These are phyloP conservation scores for Drosophila erecta DNA, from an alignment of 1,140 invertebrate species.

Conservation along the genomic window DNA sequence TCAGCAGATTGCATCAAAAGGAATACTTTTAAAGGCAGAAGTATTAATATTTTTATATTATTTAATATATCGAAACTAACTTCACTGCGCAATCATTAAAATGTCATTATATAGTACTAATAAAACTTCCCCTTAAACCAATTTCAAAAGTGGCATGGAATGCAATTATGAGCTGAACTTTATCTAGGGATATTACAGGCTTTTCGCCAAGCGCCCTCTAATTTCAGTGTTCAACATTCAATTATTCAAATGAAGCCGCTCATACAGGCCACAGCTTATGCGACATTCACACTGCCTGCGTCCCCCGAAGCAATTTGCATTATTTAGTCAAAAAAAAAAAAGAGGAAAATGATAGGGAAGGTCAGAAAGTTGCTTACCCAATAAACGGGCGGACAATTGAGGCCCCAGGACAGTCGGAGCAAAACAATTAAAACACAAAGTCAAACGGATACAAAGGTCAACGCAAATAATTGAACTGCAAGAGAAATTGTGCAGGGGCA, in stretches of 20 bases:
- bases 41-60: no score
- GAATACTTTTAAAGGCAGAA: no score
- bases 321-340: slow-evolving; percentile 23
- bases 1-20: not conserved
- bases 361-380: slow-evolving; percentile 37
- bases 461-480: slow-evolving; percentile 39
- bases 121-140: not conserved
- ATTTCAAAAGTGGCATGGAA: slow-evolving; percentile 12
- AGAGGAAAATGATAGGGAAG: slow-evolving; percentile 19
- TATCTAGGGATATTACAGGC: slow-evolving; percentile 17
- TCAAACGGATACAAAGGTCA: slow-evolving; percentile 37
- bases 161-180: slow-evolving; percentile 31
- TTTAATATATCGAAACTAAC: not conserved
- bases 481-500: slow-evolving; percentile 25
- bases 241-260: slow-evolving; percentile 44
- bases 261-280: slow-evolving; percentile 25
- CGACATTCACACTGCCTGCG: slow-evolving; percentile 19
- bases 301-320: slow-evolving; percentile 42
- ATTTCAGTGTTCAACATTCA: slow-evolving; percentile 39
- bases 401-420: slow-evolving; percentile 16
- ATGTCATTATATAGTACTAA: slow-evolving; percentile 5
- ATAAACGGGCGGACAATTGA: slow-evolving; percentile 23
- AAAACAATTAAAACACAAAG: slow-evolving; percentile 41
- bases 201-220: slow-evolving; percentile 20
- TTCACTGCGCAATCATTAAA: slow-evolving; percentile 6